These are phyloP conservation scores for Sebastes cheni DNA, from an alignment of 2,797 vertebrate species.

Conservation along the genomic window DNA sequence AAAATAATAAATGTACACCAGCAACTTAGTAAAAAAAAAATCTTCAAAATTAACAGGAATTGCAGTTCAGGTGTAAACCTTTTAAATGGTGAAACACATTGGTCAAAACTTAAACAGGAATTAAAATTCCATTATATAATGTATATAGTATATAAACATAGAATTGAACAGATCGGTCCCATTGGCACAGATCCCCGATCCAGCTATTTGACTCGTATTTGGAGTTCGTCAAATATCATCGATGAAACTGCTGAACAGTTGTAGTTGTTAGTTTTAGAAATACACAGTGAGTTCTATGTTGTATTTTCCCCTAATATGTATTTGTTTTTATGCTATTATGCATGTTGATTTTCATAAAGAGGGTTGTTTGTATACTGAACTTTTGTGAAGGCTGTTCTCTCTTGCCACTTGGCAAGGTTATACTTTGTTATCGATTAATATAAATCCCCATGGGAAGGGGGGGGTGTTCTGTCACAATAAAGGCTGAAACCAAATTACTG, in stretches of 20 bases:
- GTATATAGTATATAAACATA: too few species aligned
- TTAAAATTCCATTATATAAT: too few species aligned
- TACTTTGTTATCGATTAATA: constrained; percentile 61
- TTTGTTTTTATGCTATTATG: constrained; percentile 66
- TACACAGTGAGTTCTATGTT: constrained; percentile 21
- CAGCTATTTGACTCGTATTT: background rate
- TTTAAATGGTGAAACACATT: too few species aligned
- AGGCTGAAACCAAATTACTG: constrained; percentile 50
- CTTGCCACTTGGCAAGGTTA: constrained; percentile 60
- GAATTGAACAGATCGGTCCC: too few species aligned
- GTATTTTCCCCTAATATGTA: constrained; percentile 36
- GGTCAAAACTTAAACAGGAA: too few species aligned
- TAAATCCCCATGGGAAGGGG: constrained; percentile 67
- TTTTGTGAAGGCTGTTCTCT: constrained; percentile 63
- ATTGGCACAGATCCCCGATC: too few species aligned
- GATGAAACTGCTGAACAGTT: constrained; percentile 12
- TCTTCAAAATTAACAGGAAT: too few species aligned
- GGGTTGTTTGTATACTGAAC: constrained; percentile 58
- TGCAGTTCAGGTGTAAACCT: too few species aligned
- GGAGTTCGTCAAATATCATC: background rate
- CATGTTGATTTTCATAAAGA: constrained; percentile 56
- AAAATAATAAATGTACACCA: too few species aligned
- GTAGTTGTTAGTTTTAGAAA: constrained; percentile 14
- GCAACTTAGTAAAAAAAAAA: too few species aligned
- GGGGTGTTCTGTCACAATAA: constrained; percentile 70